Percentiles rank a stretch among this genome's conserved stretches.
Evolutionary conservation across 35 echinoderm and acorn worm species (phyloP).

Genomic region (Ophioderma brevispina): DNA sequence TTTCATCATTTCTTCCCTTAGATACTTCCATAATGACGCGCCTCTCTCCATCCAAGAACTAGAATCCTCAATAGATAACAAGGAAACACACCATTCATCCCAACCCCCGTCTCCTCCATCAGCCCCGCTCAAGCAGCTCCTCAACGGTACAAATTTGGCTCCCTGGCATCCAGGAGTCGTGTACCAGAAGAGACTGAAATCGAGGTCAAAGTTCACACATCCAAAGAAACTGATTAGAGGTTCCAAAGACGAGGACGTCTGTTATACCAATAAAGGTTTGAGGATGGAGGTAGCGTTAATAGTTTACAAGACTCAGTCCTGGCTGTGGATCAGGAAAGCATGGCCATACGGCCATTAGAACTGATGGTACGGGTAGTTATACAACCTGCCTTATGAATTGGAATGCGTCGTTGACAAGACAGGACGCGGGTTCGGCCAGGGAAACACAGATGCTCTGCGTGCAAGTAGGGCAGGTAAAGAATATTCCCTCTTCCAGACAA

Average conservation of each 20-base stretch:
- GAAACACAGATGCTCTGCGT: not conserved
- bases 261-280: slow-evolving; percentile 7
- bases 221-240: not conserved
- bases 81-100: not conserved
- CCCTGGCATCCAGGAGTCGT: not conserved
- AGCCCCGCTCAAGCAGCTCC: not conserved
- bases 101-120: not conserved
- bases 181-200: not conserved
- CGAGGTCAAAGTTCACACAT: not conserved
- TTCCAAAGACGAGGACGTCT: not conserved
- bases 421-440: not conserved
- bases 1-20: not conserved
- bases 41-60: not conserved
- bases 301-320: not conserved
- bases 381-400: not conserved
- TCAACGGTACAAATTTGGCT: not conserved
- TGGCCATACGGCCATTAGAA: not conserved
- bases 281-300: not conserved
- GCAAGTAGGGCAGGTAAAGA: not conserved
- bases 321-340: slow-evolving; percentile 7
- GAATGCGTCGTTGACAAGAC: not conserved
- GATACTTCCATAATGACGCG: not conserved
- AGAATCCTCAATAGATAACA: not conserved
- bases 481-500: too few relatives aligned
- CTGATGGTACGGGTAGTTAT: not conserved